Evolutionary conservation across 37 sponge, comb jelly and placozoan genomes (phyloP).

Genomic region (Cliona cf. orientalis): DNA sequence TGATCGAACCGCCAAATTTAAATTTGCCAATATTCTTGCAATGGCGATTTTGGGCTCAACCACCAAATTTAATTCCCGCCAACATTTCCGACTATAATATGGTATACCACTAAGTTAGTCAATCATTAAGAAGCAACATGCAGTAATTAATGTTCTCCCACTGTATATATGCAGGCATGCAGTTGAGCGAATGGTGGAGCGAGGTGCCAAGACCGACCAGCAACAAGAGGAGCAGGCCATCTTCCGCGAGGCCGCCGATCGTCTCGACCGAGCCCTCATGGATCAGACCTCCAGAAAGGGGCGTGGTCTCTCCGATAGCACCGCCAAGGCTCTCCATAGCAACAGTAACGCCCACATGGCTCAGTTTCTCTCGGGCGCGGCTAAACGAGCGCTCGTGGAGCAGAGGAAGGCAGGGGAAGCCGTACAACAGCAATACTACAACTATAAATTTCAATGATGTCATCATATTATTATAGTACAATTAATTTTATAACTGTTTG

Average conservation of each 20-base stretch:
- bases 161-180: slow-evolving; percentile 58
- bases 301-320: slow-evolving; percentile 44
- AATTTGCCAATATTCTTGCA: too few relatives aligned
- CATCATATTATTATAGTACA: background rate
- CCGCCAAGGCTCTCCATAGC: slow-evolving; percentile 74
- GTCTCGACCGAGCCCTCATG: slow-evolving; percentile 70
- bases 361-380: slow-evolving; percentile 80
- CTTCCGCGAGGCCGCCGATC: slow-evolving; percentile 53
- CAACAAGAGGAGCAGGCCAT: slow-evolving; percentile 91
- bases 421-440: slow-evolving; percentile 86
- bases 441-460: slow-evolving; percentile 69
- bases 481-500: background rate
- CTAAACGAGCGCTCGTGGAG: slow-evolving; percentile 72
- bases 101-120: too few relatives aligned
- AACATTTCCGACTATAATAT: too few relatives aligned
- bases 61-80: too few relatives aligned
- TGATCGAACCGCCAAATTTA: too few relatives aligned
- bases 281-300: slow-evolving; percentile 26
- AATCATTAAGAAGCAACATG: too few relatives aligned
- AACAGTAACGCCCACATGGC: slow-evolving; percentile 81
- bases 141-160: background rate
- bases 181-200: slow-evolving; percentile 63
- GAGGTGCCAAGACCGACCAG: slow-evolving; percentile 66
- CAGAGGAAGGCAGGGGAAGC: slow-evolving; percentile 76
- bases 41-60: too few relatives aligned